Conservation (phyloP, 2,113 vertebrate species). For the Anser brachyrhynchus region DNA sequence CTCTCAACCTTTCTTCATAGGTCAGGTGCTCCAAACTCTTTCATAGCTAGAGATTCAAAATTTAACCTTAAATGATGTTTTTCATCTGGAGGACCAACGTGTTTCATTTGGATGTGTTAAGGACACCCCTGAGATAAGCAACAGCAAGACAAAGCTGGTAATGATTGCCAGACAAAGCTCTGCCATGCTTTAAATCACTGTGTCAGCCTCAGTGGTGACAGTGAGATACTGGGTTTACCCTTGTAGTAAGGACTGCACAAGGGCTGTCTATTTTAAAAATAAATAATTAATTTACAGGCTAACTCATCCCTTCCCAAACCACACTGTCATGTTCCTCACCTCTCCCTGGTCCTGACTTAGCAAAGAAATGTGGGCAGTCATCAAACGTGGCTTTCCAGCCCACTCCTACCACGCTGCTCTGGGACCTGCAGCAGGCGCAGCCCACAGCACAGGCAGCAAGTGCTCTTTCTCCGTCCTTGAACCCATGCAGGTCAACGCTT, state of each 20-base stretch:
- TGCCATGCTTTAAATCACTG: neutral
- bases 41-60: neutral
- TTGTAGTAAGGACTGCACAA: neutral
- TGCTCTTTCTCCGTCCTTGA: neutral
- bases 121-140: neutral
- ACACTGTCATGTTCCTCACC: neutral
- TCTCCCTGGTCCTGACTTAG: neutral
- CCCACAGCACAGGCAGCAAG: neutral
- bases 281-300: neutral
- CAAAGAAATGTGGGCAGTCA: neutral
- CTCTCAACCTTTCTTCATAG: too few relatives aligned
- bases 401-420: accelerated
- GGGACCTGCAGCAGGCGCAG: neutral
- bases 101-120: neutral
- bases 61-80: neutral
- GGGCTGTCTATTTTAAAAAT: neutral
- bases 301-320: neutral
- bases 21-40: neutral
- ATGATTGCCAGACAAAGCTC: neutral
- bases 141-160: neutral
- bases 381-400: neutral
- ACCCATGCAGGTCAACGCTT: neutral
- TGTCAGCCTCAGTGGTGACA: neutral
- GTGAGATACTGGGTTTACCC: neutral
- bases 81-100: neutral